These are phyloP conservation scores for Anguilla megastoma DNA, from an alignment of 2,797 vertebrate genomes.

Conservation along the genomic window DNA sequence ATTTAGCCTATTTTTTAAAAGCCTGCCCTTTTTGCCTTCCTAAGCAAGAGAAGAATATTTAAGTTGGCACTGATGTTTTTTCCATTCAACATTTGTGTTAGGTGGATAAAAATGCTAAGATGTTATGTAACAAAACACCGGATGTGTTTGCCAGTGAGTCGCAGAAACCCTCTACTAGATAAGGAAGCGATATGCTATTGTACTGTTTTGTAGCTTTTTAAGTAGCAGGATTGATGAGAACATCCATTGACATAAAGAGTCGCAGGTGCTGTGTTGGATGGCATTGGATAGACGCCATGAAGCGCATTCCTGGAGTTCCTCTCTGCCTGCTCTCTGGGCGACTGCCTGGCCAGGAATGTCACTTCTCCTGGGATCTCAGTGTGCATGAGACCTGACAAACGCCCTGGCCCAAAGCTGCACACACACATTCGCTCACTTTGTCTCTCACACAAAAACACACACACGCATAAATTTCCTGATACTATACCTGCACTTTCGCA, in stretches of 20 bases:
- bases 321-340: not conserved
- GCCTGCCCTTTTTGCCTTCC: not conserved
- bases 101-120: not conserved
- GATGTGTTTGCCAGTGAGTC: not conserved
- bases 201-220: not conserved
- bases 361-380: not conserved
- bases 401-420: conserved; percentile 33
- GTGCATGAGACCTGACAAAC: not conserved
- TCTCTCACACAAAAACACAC: not conserved
- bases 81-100: conserved; percentile 3
- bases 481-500: conserved; percentile 25
- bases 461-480: conserved; percentile 2
- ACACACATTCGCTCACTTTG: conserved; percentile 36
- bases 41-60: conserved; percentile 16
- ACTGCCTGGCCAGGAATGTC: conserved; percentile 11
- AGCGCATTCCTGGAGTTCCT: not conserved
- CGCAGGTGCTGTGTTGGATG: not conserved
- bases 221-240: not conserved
- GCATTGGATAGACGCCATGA: not conserved
- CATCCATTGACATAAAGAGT: not conserved
- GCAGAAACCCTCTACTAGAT: not conserved
- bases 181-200: not conserved
- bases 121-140: not conserved
- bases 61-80: conserved; percentile 19
- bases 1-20: conserved; percentile 12